A percentile compares a stretch with the other conserved stretches of the same genome.
Evolutionary conservation across 2,888 invertebrate genomes (phyloP).

Genomic region (Kryphioiulus occultus): DNA sequence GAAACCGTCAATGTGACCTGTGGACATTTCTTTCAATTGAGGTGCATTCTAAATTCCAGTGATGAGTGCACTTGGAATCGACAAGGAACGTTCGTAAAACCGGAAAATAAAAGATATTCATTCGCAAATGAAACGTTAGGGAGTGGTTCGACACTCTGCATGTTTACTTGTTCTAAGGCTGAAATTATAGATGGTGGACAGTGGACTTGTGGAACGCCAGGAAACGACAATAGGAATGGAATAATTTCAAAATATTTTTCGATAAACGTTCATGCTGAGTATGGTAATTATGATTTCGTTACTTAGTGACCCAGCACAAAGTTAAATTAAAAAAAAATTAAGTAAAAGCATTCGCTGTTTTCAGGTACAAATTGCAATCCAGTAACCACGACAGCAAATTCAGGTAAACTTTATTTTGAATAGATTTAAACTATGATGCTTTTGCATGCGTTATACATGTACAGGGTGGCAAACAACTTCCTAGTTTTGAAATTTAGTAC

Average conservation of each 20-base stretch:
- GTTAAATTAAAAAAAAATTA: no score
- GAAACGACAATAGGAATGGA: neutral
- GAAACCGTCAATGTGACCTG: neutral
- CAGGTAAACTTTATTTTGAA: neutral
- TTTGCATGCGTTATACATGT: no score
- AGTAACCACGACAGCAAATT: neutral
- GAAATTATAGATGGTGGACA: neutral
- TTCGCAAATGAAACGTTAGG: neutral
- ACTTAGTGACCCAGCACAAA: neutral
- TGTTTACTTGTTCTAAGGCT: neutral
- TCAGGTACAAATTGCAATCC: neutral
- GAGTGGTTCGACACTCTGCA: neutral
- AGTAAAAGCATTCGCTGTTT: neutral
- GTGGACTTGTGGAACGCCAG: neutral
- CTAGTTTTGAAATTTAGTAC: no score
- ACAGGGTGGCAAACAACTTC: no score
- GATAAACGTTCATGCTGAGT: neutral
- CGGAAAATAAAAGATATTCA: neutral
- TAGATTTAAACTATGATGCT: no score
- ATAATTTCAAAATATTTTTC: neutral
- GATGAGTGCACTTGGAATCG: conserved; percentile 4
- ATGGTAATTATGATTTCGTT: neutral
- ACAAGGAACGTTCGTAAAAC: neutral
- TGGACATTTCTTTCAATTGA: neutral
- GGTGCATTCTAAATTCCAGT: neutral